Evolutionary conservation across 2,113 vertebrate species (phyloP).

Genomic region (Abramis brama): DNA sequence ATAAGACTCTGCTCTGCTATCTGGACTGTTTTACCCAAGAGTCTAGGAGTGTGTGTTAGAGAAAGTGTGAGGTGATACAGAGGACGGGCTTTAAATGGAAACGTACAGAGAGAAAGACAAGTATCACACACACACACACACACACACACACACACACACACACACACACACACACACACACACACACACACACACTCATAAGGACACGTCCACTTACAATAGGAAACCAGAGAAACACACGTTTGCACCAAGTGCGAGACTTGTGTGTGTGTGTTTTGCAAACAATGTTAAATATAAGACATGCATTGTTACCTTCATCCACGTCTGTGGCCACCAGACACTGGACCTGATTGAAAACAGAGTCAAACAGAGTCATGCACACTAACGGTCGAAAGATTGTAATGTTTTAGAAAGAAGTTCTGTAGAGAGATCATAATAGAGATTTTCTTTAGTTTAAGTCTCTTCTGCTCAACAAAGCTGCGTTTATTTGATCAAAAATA

Average conservation of each 20-base stretch:
- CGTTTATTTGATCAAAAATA: background rate
- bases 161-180: no score
- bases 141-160: no score
- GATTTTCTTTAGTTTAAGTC: background rate
- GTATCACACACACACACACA: background rate
- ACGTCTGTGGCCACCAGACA: background rate
- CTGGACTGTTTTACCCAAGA: background rate
- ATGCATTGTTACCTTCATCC: background rate
- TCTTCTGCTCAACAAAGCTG: background rate
- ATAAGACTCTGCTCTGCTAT: background rate
- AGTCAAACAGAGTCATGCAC: background rate
- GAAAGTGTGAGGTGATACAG: slow-evolving; percentile 1
- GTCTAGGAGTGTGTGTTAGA: slow-evolving; percentile 9
- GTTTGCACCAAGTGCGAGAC: background rate
- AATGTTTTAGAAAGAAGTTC: no score
- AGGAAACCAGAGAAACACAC: background rate
- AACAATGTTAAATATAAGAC: background rate
- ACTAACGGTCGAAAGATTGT: background rate
- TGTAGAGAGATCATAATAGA: no score
- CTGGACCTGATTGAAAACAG: background rate
- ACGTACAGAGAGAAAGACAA: slow-evolving; percentile 13
- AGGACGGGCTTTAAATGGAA: slow-evolving; percentile 2
- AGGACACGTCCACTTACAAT: background rate
- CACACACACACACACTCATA: background rate
- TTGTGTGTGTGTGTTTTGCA: background rate